Evolutionary conservation across 2,113 vertebrate genomes (phyloP).

Genomic region (Pao palembangensis): DNA sequence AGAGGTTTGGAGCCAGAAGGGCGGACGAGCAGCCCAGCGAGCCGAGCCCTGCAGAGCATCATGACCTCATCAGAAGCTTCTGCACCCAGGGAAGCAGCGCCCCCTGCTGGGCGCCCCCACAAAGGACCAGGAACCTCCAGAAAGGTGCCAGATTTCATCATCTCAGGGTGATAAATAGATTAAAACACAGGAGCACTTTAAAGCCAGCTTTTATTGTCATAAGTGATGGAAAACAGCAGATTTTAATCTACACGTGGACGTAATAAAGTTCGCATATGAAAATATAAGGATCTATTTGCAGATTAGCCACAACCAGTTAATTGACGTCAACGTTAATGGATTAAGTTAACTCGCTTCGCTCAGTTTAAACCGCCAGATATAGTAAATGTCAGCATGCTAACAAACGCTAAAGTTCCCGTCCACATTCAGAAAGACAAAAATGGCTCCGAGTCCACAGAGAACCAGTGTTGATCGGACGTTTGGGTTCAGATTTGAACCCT

Average conservation of each 20-base stretch:
- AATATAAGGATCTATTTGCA: constrained; percentile 37
- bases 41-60: constrained; percentile 61
- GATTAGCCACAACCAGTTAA: constrained; percentile 34
- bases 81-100: constrained; percentile 29
- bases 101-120: constrained; percentile 40
- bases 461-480: background rate
- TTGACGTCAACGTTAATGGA: background rate
- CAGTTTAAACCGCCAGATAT: too few relatives aligned
- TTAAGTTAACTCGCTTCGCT: too few relatives aligned
- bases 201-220: too few relatives aligned
- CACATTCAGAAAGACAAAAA: too few relatives aligned
- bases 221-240: constrained; percentile 1
- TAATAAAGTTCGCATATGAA: constrained; percentile 10
- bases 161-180: too few relatives aligned
- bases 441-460: constrained; percentile 23
- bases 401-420: too few relatives aligned
- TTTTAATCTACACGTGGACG: constrained; percentile 9
- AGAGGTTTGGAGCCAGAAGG: constrained; percentile 26
- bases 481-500: too few relatives aligned
- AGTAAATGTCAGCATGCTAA: too few relatives aligned
- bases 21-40: constrained; percentile 41
- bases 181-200: too few relatives aligned
- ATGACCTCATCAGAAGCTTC: constrained; percentile 66
- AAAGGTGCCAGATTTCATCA: too few relatives aligned
- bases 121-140: background rate